A percentile compares a stretch with the other conserved stretches of the same genome.
Evolutionary conservation across 2,888 invertebrate species (phyloP).

Genomic region (Alviniconcha strummeri): DNA sequence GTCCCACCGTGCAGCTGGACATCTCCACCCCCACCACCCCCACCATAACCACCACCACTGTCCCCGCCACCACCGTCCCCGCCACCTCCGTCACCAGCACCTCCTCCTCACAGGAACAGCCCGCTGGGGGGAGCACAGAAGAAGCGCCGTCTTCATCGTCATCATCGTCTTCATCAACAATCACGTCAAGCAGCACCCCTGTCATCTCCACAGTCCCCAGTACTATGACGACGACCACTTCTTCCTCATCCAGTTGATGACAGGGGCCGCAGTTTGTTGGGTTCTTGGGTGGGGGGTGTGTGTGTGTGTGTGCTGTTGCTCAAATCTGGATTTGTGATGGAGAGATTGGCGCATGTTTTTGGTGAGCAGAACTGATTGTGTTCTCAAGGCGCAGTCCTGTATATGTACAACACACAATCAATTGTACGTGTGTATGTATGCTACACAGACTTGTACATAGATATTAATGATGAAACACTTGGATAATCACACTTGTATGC

Average conservation of each 20-base stretch:
- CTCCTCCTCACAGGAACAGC: not conserved
- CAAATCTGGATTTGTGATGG: too few relatives aligned
- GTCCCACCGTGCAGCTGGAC: not conserved
- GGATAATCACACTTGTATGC: too few relatives aligned
- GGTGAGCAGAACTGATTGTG: too few relatives aligned
- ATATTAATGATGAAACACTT: too few relatives aligned
- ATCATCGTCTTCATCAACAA: not conserved
- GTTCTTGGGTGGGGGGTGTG: too few relatives aligned
- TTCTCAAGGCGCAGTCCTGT: too few relatives aligned
- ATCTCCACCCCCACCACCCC: constrained; percentile 9
- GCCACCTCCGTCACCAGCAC: not conserved
- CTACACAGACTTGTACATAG: too few relatives aligned
- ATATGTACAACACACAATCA: too few relatives aligned
- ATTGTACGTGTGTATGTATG: too few relatives aligned
- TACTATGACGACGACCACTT: constrained; percentile 9
- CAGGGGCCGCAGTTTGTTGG: too few relatives aligned
- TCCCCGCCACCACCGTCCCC: not conserved
- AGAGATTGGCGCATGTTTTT: too few relatives aligned
- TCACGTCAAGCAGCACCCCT: not conserved
- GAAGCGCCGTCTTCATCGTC: constrained; percentile 7
- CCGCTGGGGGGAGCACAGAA: not conserved
- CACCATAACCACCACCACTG: constrained; percentile 13
- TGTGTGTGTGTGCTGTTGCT: too few relatives aligned
- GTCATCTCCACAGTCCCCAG: not conserved
- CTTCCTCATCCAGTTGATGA: not conserved